Percentiles rank a stretch among this genome's conserved stretches.
Conservation (phyloP, 2,888 invertebrate species). For the Drosophila peninsularis region DNA sequence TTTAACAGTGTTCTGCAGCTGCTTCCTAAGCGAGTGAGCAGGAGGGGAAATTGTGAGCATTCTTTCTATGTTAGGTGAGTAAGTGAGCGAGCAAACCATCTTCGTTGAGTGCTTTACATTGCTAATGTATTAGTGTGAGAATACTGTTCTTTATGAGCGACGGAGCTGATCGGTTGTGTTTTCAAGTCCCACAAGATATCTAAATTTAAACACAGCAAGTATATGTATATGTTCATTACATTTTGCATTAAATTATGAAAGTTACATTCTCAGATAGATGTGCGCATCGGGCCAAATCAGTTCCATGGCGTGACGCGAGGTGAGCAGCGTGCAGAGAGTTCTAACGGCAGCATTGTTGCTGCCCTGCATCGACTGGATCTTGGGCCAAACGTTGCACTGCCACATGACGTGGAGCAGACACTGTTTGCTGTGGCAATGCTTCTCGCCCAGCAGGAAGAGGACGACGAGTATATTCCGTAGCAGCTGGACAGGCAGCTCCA, state of each 20-base stretch:
- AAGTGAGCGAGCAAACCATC: not conserved
- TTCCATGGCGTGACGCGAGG: slow-evolving; percentile 16
- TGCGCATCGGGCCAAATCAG: slow-evolving; percentile 13
- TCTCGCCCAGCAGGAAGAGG: slow-evolving; percentile 30
- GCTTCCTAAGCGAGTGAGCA: not conserved
- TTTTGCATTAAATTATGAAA: not conserved
- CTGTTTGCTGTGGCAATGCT: slow-evolving; percentile 35
- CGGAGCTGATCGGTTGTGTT: too few species aligned
- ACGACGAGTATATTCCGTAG: slow-evolving; percentile 42
- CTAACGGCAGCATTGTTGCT: slow-evolving; percentile 30
- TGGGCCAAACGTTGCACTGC: slow-evolving; percentile 33
- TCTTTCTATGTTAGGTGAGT: not conserved
- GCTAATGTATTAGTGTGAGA: not conserved
- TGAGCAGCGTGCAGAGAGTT: slow-evolving; percentile 25
- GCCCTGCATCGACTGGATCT: slow-evolving; percentile 19
- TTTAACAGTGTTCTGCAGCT: too few species aligned
- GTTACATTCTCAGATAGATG: slow-evolving; percentile 7
- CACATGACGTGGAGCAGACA: slow-evolving; percentile 37
- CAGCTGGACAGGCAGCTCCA: slow-evolving; percentile 38
- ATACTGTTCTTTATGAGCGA: too few species aligned
- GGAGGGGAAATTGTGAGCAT: not conserved
- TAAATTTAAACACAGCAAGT: not conserved
- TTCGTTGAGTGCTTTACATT: not conserved
- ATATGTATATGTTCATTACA: not conserved
- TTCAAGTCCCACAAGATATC: too few species aligned